Evolutionary conservation across 2,888 invertebrate species (phyloP), one percentile per base, ranked within the genome.

Genomic region (Drosophila formosana): DNA sequence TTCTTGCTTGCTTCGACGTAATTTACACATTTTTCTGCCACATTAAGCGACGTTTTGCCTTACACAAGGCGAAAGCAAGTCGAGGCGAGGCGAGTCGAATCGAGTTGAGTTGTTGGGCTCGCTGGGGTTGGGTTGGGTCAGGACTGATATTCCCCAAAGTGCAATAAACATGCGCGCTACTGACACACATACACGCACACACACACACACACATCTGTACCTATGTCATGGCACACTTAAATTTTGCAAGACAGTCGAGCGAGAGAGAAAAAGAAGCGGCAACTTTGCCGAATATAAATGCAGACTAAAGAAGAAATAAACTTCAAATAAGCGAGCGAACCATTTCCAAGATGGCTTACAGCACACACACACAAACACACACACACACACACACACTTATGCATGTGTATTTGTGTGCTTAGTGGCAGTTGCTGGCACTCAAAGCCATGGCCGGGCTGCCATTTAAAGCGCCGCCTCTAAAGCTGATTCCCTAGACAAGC

Each of bases 21-120:
- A 86, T 86, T 88, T 85, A 85, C 85, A 88, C 83, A 85, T 88
- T 86, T 86, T 85, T 88, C 88, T 88, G 86, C 88, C 86, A 86
- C 88, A 86, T 86, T 86, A 86, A 88, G 88, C 85, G 81, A 78
- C 72, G 67, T 68, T 80, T 77, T 78, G 65, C 68, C 78, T 55
- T 49, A 47, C 63, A 66, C 62, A 64, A 63, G 30, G 45, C 49
- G 61, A 66, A 66, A 45, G 57, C 23, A 47, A 76, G 52, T 25
- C 45, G 57, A 50, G 50, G 50, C 56, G 46, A 45, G 37, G 5
- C 7, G 30, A 53, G 47, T 30, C 4, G 52, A 58, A 65, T 67
- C 61, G 65, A 64, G 77, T 50, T 72, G 71, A 50, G 60, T 51
- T 77, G 79, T 55, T 70, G 52, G 63, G 61, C 50, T 60, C 60